Base-by-base conservation (phyloP, 2,113 vertebrate genomes). In the Ceyx cyanopectus region DNA sequence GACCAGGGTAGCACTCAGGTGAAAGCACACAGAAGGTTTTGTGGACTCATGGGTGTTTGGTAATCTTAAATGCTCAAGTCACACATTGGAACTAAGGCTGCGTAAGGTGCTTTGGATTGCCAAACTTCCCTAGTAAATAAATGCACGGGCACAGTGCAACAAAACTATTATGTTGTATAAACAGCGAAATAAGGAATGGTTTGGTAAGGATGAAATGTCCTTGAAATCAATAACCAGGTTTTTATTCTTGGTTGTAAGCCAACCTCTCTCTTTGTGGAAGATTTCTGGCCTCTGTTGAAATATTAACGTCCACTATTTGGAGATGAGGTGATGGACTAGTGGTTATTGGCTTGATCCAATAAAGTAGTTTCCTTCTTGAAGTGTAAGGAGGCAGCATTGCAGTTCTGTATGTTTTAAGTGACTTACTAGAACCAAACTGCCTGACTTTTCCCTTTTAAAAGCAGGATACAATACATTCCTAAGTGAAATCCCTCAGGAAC, bases 401-500 rank as follows among this genome's bases (percentile, higher is more conserved):
- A 58, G 53, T 86, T 50, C 30, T 46, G 54, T 37, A 7, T 69
- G 45, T 89, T 90, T 92, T 87, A 81, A 76, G 60, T 80, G 43
- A 18, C 76, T 83, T 88, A 14, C 26, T 54, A 53, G 66, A 78
- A 81, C 22, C 29, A 77, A 77, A 37, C 43, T 88, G 65, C 41
- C 91, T 85, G 82, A 48, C 82, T 86, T 89, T 91, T 34, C 29
- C 12, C 48, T 76, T 80, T 89, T 74, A 51, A 91, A 87, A 74
- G 24, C 20, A 80, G 30, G 53, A 30, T 93, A 75, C 81, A 94
- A 88, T 85, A 67, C 11, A 57, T 90, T 93, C 92, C 60, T 89
- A 86, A 92, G 94, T 93, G 90, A 91, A 89, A 61, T 78, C 85
- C 94, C 53, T 93, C 69, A 53, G 82, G 86, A 88, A 79, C 88